These are phyloP conservation scores for Phalacrocorax brasilianus DNA, from an alignment of 2,113 vertebrate species.

Conservation along the genomic window DNA sequence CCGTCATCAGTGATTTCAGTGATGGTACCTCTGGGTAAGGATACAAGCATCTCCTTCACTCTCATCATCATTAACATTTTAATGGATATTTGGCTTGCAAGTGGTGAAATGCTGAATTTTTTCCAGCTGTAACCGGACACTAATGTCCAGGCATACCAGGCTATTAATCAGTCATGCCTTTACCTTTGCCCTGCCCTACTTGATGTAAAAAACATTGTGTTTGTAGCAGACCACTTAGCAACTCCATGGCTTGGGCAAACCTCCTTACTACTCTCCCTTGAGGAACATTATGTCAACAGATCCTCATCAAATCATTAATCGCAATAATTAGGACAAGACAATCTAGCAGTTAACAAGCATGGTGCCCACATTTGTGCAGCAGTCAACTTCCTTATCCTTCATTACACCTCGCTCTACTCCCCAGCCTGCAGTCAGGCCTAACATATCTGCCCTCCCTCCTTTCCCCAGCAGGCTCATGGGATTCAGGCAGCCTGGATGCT, in stretches of 20 bases:
- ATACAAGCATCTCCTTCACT: neutral
- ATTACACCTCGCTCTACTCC: neutral
- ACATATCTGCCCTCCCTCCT: neutral
- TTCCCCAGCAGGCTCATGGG: neutral
- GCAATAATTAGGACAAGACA: neutral
- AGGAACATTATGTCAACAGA: neutral
- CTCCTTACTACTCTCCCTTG: neutral
- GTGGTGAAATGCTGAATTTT: neutral
- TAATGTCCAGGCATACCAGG: neutral
- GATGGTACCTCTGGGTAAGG: neutral
- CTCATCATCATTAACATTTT: neutral
- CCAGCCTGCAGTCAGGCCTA: neutral
- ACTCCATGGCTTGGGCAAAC: neutral
- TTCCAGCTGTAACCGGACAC: neutral
- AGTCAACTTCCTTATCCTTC: neutral
- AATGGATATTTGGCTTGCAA: neutral
- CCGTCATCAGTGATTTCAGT: neutral
- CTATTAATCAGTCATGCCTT: neutral
- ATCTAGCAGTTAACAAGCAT: neutral
- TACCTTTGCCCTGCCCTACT: neutral
- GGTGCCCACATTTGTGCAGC: neutral
- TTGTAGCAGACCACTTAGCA: neutral
- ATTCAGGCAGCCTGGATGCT: neutral
- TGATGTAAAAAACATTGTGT: neutral
- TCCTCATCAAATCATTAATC: conserved; percentile 11